Evolutionary conservation across 1,140 invertebrate genomes (phyloP).

Genomic region (Pemphigus obesinymphae): DNA sequence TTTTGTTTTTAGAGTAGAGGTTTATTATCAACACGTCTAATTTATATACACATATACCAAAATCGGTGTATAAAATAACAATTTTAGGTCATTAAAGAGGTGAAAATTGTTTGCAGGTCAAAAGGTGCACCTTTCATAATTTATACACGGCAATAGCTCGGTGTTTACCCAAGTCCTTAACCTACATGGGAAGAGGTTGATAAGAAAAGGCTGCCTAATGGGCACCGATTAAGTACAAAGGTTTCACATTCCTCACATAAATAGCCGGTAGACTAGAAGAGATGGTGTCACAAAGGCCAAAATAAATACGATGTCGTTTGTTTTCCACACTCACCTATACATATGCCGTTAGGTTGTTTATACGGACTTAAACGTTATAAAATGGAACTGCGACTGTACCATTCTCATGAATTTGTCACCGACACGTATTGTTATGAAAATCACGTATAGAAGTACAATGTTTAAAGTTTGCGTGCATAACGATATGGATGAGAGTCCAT

Average conservation of each 20-base stretch:
- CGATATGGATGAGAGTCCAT: background rate
- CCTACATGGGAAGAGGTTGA: slow-evolving; percentile 3
- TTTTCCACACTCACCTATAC: background rate
- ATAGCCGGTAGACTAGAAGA: background rate
- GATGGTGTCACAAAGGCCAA: slow-evolving; percentile 25
- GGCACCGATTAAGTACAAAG: slow-evolving; percentile 31
- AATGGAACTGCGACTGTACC: background rate
- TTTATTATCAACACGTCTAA: slow-evolving; percentile 1
- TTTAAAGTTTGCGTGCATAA: background rate
- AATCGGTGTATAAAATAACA: slow-evolving; percentile 1
- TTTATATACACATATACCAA: background rate
- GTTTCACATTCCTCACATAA: slow-evolving; percentile 17
- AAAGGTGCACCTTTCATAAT: slow-evolving; percentile 21
- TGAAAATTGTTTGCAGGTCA: slow-evolving; percentile 21
- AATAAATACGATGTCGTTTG: slow-evolving; percentile 35
- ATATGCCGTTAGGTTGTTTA: background rate
- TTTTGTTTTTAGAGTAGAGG: background rate
- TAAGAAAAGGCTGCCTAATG: slow-evolving; percentile 38
- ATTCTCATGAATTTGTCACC: background rate
- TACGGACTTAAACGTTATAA: slow-evolving; percentile 4
- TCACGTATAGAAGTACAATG: background rate
- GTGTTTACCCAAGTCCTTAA: slow-evolving; percentile 35
- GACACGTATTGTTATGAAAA: slow-evolving; percentile 23
- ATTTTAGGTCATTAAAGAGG: slow-evolving; percentile 6
- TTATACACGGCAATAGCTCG: background rate